phyloP scores from a whole-genome alignment of 53 echinoderm and acorn worm species.

The Echinarachnius parma region DNA sequence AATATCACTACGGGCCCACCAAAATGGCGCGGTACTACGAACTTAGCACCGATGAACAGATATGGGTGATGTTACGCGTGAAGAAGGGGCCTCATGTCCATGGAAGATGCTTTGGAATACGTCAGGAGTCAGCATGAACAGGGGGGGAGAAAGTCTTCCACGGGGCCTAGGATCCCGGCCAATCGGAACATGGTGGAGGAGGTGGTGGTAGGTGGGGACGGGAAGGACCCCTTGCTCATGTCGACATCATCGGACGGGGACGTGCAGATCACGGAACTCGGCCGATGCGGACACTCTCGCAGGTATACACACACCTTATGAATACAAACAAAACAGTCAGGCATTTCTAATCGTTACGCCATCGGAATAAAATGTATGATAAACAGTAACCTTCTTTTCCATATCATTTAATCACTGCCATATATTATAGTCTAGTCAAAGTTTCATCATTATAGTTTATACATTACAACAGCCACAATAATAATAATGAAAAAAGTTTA shows the following conservation, averaged over 20 bases:
- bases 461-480: no score
- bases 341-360: no score
- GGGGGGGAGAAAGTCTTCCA: slow-evolving; percentile 48
- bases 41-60: slow-evolving; percentile 91
- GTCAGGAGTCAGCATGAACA: slow-evolving; percentile 83
- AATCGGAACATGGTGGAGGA: slow-evolving; percentile 35
- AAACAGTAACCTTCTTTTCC: no score
- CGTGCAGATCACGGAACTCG: slow-evolving; percentile 18
- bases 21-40: slow-evolving; percentile 77
- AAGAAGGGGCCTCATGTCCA: slow-evolving; percentile 85
- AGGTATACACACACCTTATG: no score
- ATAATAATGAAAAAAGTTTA: no score
- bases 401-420: no score
- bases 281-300: slow-evolving; percentile 45
- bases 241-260: not conserved
- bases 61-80: slow-evolving; percentile 93
- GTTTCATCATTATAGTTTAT: no score
- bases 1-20: no score
- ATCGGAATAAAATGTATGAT: no score
- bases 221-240: slow-evolving; percentile 15
- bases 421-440: no score
- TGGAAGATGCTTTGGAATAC: slow-evolving; percentile 94
- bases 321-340: no score
- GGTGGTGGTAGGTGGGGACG: slow-evolving; percentile 2
- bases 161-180: slow-evolving; percentile 12